Evolutionary conservation across 2,797 vertebrate genomes (phyloP).

Genomic region (Mallotus villosus): DNA sequence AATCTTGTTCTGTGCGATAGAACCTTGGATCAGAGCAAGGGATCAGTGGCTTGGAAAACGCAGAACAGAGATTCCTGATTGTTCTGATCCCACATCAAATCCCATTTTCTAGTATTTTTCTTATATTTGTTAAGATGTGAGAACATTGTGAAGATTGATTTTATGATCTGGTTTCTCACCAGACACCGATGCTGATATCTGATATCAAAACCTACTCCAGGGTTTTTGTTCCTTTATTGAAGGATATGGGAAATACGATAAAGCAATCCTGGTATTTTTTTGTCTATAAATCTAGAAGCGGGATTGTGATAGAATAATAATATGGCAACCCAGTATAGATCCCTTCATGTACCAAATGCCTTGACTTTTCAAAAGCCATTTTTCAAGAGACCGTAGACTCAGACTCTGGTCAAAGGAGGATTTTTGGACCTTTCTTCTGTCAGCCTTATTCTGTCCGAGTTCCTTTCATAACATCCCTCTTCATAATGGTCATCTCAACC

Average conservation of each 20-base stretch:
- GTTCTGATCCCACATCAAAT: neutral
- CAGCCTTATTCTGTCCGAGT: too few relatives aligned
- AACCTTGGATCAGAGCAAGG: conserved; percentile 31
- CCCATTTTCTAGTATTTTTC: neutral
- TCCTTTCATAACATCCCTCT: too few relatives aligned
- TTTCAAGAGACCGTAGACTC: neutral
- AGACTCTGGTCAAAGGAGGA: neutral
- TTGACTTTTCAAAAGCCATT: too few relatives aligned
- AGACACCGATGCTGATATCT: conserved; percentile 11
- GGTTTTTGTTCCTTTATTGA: neutral
- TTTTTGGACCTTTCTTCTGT: neutral
- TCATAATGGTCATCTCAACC: too few relatives aligned
- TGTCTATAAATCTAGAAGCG: neutral
- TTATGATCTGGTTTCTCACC: neutral
- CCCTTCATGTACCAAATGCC: too few relatives aligned
- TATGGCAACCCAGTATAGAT: neutral
- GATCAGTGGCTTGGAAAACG: conserved; percentile 16
- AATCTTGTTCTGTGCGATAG: conserved; percentile 36
- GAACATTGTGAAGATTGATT: neutral
- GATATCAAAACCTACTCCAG: neutral
- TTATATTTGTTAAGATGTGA: neutral
- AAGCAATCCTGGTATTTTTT: neutral
- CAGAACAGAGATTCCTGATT: conserved; percentile 1
- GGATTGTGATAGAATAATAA: too few relatives aligned
- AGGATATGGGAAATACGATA: neutral